phyloP scores from a whole-genome alignment of 2,888 invertebrate genomes.

The Chironomus tentans region DNA sequence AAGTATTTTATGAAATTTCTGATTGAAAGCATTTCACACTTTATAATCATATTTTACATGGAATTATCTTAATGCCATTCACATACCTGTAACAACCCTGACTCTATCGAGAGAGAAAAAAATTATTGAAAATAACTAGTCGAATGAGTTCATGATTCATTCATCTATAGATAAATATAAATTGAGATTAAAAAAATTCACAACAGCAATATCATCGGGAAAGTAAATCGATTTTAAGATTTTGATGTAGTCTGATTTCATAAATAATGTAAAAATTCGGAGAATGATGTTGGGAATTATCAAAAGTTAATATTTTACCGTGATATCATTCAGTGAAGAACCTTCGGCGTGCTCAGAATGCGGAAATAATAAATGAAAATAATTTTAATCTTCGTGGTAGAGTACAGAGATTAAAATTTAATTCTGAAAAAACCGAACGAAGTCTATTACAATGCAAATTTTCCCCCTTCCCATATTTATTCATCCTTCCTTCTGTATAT shows the following conservation, averaged over 20 bases:
- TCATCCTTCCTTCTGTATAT: background rate
- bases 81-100: too few species aligned
- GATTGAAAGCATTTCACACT: constrained; percentile 12
- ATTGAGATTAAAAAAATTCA: too few species aligned
- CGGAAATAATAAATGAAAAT: constrained; percentile 25
- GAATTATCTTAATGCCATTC: too few species aligned
- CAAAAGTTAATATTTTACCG: too few species aligned
- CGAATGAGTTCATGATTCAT: background rate
- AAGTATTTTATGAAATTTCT: background rate
- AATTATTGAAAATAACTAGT: background rate
- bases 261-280: too few species aligned
- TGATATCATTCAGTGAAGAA: background rate
- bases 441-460: constrained; percentile 26
- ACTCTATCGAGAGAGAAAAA: background rate
- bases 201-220: too few species aligned
- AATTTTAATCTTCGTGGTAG: constrained; percentile 20
- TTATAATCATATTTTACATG: too few species aligned
- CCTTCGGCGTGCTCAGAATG: constrained; percentile 7
- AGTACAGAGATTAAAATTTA: constrained; percentile 20
- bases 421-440: constrained; percentile 9
- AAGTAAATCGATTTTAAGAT: too few species aligned
- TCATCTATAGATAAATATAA: too few species aligned
- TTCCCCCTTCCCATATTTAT: background rate
- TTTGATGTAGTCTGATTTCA: too few species aligned
- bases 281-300: too few species aligned